Conservation (phyloP, 2,113 vertebrate genomes). For the Dendropsophus ebraccatus region DNA sequence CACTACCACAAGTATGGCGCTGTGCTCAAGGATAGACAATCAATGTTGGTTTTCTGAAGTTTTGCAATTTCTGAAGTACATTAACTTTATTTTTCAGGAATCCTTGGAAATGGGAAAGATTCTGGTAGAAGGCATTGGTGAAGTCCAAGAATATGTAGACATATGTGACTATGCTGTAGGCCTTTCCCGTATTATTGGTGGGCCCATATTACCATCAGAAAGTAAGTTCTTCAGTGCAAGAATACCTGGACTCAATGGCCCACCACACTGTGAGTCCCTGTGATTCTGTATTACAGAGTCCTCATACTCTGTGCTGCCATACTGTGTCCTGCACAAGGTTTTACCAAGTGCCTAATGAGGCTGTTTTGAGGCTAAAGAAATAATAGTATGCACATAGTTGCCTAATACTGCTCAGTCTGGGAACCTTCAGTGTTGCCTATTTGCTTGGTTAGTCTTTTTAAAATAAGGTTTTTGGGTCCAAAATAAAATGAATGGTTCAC, state of each 20-base stretch:
- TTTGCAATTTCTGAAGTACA: not conserved
- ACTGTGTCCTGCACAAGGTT: not conserved
- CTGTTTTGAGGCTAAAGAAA: too few relatives aligned
- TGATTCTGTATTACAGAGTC: too few relatives aligned
- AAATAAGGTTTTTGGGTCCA: not conserved
- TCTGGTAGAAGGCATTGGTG: constrained; percentile 92
- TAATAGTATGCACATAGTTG: too few relatives aligned
- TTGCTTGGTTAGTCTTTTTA: too few relatives aligned
- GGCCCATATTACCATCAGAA: constrained; percentile 93
- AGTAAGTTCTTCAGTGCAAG: constrained; percentile 66
- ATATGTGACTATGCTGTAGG: constrained; percentile 97
- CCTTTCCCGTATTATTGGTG: constrained; percentile 94
- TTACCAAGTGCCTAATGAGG: not conserved
- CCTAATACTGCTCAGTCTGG: too few relatives aligned
- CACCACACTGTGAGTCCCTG: not conserved
- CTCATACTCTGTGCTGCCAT: not conserved
- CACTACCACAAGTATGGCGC: not conserved
- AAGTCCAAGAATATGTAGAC: constrained; percentile 96
- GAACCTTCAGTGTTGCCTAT: too few relatives aligned
- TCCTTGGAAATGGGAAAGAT: constrained; percentile 99
- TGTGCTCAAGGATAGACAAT: not conserved
- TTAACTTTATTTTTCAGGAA: constrained; percentile 72
- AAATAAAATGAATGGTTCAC: not conserved
- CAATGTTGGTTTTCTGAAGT: not conserved
- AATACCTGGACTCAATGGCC: not conserved